Evolutionary conservation across 2,113 vertebrate genomes (phyloP).

Genomic region (Donacobius atricapilla): DNA sequence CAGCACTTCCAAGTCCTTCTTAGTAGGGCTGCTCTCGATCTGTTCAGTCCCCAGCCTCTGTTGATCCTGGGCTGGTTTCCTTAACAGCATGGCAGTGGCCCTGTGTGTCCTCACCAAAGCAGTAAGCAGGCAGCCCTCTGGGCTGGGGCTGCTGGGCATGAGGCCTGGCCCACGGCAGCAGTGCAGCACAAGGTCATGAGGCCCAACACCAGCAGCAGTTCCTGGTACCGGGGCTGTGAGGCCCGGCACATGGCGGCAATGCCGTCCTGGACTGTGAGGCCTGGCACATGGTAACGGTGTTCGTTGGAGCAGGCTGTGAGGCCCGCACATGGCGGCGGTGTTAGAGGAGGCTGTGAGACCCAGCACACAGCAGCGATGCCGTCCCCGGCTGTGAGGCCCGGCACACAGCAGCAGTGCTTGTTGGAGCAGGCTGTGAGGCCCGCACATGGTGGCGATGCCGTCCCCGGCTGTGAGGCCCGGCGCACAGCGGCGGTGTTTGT

Average conservation of each 20-base stretch:
- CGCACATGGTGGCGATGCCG: fast-evolving
- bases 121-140: fast-evolving
- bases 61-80: not conserved
- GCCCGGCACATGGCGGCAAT: too few relatives aligned
- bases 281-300: too few relatives aligned
- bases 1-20: not conserved
- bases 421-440: too few relatives aligned
- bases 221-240: fast-evolving
- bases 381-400: fast-evolving
- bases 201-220: not conserved
- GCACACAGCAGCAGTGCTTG: too few relatives aligned
- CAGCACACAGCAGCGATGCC: fast-evolving
- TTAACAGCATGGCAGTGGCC: too few relatives aligned
- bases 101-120: too few relatives aligned
- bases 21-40: not conserved
- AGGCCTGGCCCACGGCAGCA: fast-evolving
- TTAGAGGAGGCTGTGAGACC: too few relatives aligned
- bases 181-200: fast-evolving
- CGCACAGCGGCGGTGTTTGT: too few relatives aligned
- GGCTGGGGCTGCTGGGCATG: too few relatives aligned
- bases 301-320: fast-evolving
- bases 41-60: not conserved
- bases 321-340: fast-evolving
- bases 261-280: too few relatives aligned
- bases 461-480: too few relatives aligned